Percentiles rank a stretch among this genome's conserved stretches.
These are phyloP conservation scores for Seira sanloemensis DNA, from an alignment of 2,888 invertebrate genomes.

Conservation along the genomic window DNA sequence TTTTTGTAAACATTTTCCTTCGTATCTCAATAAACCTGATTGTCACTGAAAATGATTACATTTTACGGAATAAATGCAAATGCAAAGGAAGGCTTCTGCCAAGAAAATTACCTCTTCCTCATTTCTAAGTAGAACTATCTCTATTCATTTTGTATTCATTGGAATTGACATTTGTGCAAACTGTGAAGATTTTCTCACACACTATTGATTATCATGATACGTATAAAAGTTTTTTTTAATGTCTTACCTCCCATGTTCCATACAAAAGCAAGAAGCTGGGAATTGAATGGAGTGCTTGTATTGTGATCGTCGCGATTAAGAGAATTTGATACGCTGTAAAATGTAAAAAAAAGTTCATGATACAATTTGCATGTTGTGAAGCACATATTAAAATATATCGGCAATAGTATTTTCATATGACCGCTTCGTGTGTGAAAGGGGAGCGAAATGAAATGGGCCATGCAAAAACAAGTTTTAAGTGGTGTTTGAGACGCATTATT, in stretches of 20 bases:
- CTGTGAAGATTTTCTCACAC: too few relatives aligned
- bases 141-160: background rate
- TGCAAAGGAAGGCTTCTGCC: slow-evolving; percentile 6
- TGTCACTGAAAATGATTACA: slow-evolving; percentile 2
- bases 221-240: slow-evolving; percentile 12
- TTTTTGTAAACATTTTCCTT: slow-evolving; percentile 8
- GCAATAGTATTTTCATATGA: slow-evolving; percentile 2
- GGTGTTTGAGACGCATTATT: background rate
- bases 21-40: background rate
- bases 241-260: slow-evolving; percentile 72
- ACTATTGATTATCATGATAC: slow-evolving; percentile 20
- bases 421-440: background rate
- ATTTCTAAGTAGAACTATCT: background rate
- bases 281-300: slow-evolving; percentile 71
- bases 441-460: background rate
- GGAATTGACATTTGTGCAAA: background rate
- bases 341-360: slow-evolving; percentile 28
- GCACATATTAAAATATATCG: slow-evolving; percentile 33
- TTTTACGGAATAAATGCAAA: slow-evolving; percentile 15
- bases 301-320: slow-evolving; percentile 70
- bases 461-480: background rate
- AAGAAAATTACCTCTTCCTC: slow-evolving; percentile 5
- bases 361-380: background rate
- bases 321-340: slow-evolving; percentile 71
- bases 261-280: slow-evolving; percentile 72